Conservation (phyloP, 2,888 invertebrate species). For the Poecilus cupreus region DNA sequence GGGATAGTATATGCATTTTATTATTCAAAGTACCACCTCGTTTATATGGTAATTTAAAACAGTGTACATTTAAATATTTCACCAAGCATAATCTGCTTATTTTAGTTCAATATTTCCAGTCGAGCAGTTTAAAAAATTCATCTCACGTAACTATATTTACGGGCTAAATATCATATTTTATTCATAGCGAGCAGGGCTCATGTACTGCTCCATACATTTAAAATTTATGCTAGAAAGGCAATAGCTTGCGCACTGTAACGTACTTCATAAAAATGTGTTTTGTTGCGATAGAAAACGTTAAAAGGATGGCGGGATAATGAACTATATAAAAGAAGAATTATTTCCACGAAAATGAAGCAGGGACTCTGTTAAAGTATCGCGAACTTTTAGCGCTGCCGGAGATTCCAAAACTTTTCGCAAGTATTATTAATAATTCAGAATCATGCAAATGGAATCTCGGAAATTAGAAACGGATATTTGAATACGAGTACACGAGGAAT, state of each 20-base stretch:
- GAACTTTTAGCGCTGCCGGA: neutral
- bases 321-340: conserved; percentile 18
- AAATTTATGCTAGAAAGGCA: too few species aligned
- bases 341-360: conserved; percentile 28
- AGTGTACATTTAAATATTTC: neutral
- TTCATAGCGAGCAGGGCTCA: too few species aligned
- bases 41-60: conserved; percentile 15
- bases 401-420: neutral
- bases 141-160: too few species aligned
- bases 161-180: too few species aligned
- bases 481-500: neutral
- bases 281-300: neutral
- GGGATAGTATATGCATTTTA: conserved; percentile 15
- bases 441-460: too few species aligned
- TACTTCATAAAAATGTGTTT: too few species aligned
- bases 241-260: too few species aligned
- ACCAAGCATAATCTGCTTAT: neutral
- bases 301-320: conserved; percentile 1
- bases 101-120: too few species aligned
- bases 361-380: conserved; percentile 30
- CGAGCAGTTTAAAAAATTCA: too few species aligned
- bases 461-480: too few species aligned
- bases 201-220: too few species aligned
- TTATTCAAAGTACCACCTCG: conserved; percentile 16
- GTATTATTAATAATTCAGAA: too few species aligned